Evolutionary conservation across 1,140 invertebrate genomes (phyloP).

Genomic region (Caenorhabditis remanei): DNA sequence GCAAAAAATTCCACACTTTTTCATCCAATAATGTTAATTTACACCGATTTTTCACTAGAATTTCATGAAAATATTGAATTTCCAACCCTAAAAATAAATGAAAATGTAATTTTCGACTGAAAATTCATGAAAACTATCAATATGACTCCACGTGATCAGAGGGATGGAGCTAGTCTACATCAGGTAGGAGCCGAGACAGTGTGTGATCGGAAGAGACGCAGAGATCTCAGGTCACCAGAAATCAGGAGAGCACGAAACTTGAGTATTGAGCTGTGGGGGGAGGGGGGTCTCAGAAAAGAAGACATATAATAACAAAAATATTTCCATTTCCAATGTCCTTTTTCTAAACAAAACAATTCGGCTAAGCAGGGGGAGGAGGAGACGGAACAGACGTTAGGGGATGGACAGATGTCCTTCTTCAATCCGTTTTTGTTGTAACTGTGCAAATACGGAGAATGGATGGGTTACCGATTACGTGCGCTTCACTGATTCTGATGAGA

Average conservation of each 20-base stretch:
- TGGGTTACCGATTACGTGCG: conserved; percentile 5
- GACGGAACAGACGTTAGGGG: neutral
- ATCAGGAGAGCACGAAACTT: conserved; percentile 27
- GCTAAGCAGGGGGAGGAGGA: neutral
- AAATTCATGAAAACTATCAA: no score
- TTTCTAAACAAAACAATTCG: conserved; percentile 11
- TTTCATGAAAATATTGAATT: no score
- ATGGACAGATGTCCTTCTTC: neutral
- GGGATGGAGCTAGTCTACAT: no score
- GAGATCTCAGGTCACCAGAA: conserved; percentile 28
- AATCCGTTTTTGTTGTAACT: conserved; percentile 15
- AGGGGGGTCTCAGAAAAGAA: neutral
- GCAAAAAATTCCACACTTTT: no score
- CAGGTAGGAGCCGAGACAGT: neutral
- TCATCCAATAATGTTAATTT: no score
- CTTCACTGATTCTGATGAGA: neutral
- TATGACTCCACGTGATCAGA: no score
- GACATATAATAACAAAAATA: neutral
- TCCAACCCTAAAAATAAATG: no score
- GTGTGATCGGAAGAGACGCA: neutral
- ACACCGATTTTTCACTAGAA: no score
- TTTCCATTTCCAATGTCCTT: neutral
- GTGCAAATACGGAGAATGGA: conserved; percentile 18
- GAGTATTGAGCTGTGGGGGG: conserved; percentile 15
- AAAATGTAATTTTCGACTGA: no score